Percentiles rank a stretch among this genome's conserved stretches.
Evolutionary conservation across 2,888 invertebrate species (phyloP).

Genomic region (Itoplectis maculator): DNA sequence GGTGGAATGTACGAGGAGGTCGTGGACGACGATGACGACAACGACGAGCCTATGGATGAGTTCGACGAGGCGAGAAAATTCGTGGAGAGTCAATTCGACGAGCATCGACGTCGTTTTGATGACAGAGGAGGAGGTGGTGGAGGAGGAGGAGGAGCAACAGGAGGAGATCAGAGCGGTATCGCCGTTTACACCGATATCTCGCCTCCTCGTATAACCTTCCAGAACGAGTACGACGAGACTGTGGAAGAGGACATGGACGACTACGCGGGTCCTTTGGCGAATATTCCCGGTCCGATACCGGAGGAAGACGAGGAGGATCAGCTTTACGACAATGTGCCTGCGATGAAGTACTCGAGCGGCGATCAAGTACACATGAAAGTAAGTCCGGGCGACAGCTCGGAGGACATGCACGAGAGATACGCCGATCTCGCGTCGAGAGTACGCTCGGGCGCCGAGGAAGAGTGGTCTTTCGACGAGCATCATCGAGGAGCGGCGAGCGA

Average conservation of each 20-base stretch:
- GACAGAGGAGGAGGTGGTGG: constrained; percentile 66
- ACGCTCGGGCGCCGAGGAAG: constrained; percentile 77
- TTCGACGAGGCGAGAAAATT: constrained; percentile 80
- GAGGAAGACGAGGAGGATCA: constrained; percentile 81
- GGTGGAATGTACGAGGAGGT: constrained; percentile 51
- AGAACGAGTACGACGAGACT: constrained; percentile 79
- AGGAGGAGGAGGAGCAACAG: constrained; percentile 64
- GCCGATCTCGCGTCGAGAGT: constrained; percentile 77
- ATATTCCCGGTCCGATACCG: constrained; percentile 79
- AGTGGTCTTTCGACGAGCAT: constrained; percentile 80
- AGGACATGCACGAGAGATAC: constrained; percentile 83
- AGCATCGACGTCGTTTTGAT: constrained; percentile 74
- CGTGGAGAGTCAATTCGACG: constrained; percentile 81
- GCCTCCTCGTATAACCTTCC: constrained; percentile 80
- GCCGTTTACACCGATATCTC: constrained; percentile 75
- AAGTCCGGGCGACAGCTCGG: constrained; percentile 79
- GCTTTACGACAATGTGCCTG: constrained; percentile 82
- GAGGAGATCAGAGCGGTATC: constrained; percentile 63
- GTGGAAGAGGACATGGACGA: constrained; percentile 78
- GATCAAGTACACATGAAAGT: constrained; percentile 80
- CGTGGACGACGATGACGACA: constrained; percentile 36
- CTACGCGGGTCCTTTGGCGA: constrained; percentile 72
- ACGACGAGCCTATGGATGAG: constrained; percentile 71
- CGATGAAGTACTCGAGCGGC: constrained; percentile 80
- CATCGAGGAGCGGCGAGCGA: constrained; percentile 57